phyloP scores from a whole-genome alignment of 2,888 invertebrate species.

The Epinotia bilunana region DNA sequence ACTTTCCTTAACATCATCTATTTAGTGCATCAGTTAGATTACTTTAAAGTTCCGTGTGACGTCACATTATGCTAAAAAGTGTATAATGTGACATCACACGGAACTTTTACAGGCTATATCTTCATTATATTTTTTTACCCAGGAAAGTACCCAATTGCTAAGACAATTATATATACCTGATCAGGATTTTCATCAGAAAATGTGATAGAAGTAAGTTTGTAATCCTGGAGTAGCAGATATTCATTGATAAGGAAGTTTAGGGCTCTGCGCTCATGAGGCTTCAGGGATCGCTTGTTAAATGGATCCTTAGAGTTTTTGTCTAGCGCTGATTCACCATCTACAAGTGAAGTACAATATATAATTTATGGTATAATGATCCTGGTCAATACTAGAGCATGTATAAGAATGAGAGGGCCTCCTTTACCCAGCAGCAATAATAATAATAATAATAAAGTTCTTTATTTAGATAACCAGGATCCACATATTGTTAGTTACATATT shows the following conservation, averaged over 20 bases:
- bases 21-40: too few species aligned
- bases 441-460: too few species aligned
- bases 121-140: background rate
- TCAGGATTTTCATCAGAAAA: constrained; percentile 96
- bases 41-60: too few species aligned
- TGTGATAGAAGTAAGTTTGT: constrained; percentile 94
- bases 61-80: too few species aligned
- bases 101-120: too few species aligned
- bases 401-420: background rate
- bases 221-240: constrained; percentile 90
- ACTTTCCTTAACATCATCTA: too few species aligned
- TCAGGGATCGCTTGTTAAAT: constrained; percentile 81
- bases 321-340: constrained; percentile 76
- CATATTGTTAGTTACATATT: too few species aligned
- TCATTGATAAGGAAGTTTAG: constrained; percentile 95
- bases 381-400: background rate
- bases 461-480: too few species aligned
- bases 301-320: constrained; percentile 71
- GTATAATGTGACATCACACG: too few species aligned
- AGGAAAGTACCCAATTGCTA: too few species aligned
- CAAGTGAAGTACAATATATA: constrained; percentile 48
- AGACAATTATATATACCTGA: constrained; percentile 82
- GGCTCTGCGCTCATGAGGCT: constrained; percentile 92
- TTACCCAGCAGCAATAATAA: background rate
- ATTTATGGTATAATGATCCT: background rate